Conservation (phyloP, 2,113 vertebrate species). For the Lagenorhynchus albirostris region DNA sequence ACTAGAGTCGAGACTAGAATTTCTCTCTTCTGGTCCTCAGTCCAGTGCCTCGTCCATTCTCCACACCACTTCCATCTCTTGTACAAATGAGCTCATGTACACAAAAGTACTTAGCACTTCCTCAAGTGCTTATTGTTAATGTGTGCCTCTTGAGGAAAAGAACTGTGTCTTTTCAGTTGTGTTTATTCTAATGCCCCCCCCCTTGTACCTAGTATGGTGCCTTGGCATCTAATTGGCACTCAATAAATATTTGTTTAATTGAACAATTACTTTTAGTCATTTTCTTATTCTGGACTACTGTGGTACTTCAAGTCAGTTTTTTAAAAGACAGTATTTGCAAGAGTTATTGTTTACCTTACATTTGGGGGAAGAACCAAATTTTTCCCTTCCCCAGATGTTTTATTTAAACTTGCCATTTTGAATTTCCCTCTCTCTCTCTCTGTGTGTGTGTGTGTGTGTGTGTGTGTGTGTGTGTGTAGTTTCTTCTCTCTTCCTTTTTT, state of each 20-base stretch:
- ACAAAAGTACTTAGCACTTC: not conserved
- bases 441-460: not conserved
- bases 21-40: not conserved
- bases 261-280: conserved; percentile 19
- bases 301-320: not conserved
- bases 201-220: not conserved
- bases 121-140: not conserved
- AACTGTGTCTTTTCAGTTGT: conserved; percentile 15
- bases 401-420: conserved; percentile 46
- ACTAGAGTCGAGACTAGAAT: not conserved
- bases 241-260: not conserved
- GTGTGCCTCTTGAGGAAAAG: not conserved
- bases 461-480: not conserved
- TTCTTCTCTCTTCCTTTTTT: not conserved
- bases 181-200: not conserved
- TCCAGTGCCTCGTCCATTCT: not conserved
- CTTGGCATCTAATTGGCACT: not conserved
- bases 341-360: conserved; percentile 17
- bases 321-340: not conserved
- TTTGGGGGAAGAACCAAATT: conserved; percentile 36
- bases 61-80: not conserved
- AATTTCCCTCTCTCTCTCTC: not conserved
- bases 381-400: conserved; percentile 37
- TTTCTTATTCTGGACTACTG: not conserved
- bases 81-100: not conserved